Conservation (phyloP, 2,888 invertebrate genomes). For the Hyles lineata region DNA sequence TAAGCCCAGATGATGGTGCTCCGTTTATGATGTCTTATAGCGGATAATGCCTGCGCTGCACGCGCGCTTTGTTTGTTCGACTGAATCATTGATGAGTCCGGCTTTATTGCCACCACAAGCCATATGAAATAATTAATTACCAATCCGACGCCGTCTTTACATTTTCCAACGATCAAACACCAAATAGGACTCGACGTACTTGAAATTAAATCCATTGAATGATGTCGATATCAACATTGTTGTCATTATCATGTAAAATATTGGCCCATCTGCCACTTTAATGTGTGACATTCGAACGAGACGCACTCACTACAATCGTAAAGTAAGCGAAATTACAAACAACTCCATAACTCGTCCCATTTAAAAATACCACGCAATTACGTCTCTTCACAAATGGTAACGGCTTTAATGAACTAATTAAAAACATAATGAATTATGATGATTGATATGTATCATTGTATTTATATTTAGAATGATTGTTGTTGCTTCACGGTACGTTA, state of each 20-base stretch:
- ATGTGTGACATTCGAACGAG: constrained; percentile 45
- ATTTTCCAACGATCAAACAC: constrained; percentile 45
- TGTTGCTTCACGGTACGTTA: neutral
- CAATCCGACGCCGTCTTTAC: constrained; percentile 50
- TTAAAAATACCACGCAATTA: constrained; percentile 32
- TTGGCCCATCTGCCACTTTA: constrained; percentile 49
- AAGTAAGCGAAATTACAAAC: constrained; percentile 39
- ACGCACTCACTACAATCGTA: constrained; percentile 45
- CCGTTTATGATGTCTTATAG: constrained; percentile 84
- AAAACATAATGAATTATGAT: constrained; percentile 18
- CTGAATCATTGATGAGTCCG: constrained; percentile 80
- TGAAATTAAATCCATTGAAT: constrained; percentile 48
- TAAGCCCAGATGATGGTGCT: constrained; percentile 84
- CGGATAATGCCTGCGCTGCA: constrained; percentile 79
- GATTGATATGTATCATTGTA: constrained; percentile 24
- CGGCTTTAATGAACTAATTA: constrained; percentile 21
- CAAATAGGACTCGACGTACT: constrained; percentile 48
- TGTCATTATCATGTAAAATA: constrained; percentile 50
- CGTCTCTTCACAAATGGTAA: constrained; percentile 4
- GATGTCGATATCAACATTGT: constrained; percentile 49
- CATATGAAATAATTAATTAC: constrained; percentile 80
- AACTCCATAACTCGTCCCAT: constrained; percentile 46
- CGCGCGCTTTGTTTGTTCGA: constrained; percentile 75
- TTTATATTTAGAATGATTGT: constrained; percentile 9
- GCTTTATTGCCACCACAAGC: constrained; percentile 74